Evolutionary conservation across 2,113 vertebrate species (phyloP).

Genomic region (Thomomys bottae): DNA sequence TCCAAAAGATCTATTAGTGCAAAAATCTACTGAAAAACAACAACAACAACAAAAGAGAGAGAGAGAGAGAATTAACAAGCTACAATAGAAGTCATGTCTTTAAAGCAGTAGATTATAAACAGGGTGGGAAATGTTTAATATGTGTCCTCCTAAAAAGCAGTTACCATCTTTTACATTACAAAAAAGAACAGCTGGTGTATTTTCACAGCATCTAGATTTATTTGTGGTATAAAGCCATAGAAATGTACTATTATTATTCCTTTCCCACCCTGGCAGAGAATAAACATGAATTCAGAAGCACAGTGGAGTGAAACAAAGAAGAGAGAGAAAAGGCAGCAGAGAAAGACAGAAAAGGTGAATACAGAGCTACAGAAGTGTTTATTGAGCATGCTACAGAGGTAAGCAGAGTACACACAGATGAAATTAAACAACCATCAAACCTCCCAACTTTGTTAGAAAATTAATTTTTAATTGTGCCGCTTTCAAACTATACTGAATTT

Average conservation of each 20-base stretch:
- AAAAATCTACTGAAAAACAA: conserved; percentile 83
- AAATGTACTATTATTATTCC: conserved; percentile 76
- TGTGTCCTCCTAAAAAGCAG: conserved; percentile 80
- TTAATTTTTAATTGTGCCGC: conserved; percentile 96
- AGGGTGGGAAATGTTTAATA: conserved; percentile 89
- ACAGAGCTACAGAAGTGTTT: conserved; percentile 97
- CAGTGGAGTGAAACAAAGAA: conserved; percentile 90
- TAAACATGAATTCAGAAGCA: conserved; percentile 90
- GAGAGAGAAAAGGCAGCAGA: conserved; percentile 89
- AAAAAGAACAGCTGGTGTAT: conserved; percentile 71
- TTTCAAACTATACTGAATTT: conserved; percentile 93
- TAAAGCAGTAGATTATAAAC: conserved; percentile 86
- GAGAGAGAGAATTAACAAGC: conserved; percentile 87
- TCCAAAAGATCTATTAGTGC: conserved; percentile 89
- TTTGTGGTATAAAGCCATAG: conserved; percentile 81
- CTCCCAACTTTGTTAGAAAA: conserved; percentile 94
- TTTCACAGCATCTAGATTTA: conserved; percentile 84
- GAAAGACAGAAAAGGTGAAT: conserved; percentile 92
- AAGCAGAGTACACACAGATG: conserved; percentile 93
- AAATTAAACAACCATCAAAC: conserved; percentile 93
- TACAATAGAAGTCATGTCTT: conserved; percentile 87
- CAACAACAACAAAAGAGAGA: conserved; percentile 79
- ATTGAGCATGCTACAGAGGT: conserved; percentile 99
- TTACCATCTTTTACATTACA: conserved; percentile 80
- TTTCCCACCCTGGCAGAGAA: conserved; percentile 90